A percentile compares a stretch with the other conserved stretches of the same genome.
Evolutionary conservation across 2,888 invertebrate species (phyloP).

Genomic region (Andrena trimmerana): DNA sequence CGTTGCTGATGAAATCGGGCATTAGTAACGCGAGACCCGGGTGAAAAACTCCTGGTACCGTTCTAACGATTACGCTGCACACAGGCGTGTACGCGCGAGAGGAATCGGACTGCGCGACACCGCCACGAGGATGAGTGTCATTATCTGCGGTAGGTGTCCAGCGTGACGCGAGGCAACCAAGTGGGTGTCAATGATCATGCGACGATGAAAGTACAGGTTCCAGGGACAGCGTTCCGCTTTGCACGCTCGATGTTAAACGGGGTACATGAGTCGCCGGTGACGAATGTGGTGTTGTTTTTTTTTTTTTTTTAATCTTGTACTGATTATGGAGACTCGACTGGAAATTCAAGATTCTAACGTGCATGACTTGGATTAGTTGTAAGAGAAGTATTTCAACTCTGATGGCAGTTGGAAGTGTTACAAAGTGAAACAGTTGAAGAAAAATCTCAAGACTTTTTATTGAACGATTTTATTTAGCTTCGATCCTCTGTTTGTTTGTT

Average conservation of each 20-base stretch:
- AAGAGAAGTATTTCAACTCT: background rate
- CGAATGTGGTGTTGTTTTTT: slow-evolving; percentile 17
- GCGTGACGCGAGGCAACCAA: slow-evolving; percentile 33
- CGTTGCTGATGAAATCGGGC: slow-evolving; percentile 26
- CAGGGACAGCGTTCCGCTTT: background rate
- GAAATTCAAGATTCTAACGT: background rate
- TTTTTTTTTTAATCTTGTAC: slow-evolving; percentile 2
- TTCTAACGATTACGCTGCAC: slow-evolving; percentile 53
- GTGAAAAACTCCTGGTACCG: slow-evolving; percentile 54
- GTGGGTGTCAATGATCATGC: slow-evolving; percentile 42
- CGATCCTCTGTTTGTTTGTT: no score
- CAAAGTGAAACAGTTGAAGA: no score
- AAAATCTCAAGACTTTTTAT: no score
- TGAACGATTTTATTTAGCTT: no score
- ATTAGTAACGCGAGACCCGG: slow-evolving; percentile 34
- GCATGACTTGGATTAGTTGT: slow-evolving; percentile 4
- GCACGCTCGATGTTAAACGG: slow-evolving; percentile 24
- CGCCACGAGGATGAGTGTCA: slow-evolving; percentile 46
- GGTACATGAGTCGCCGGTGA: background rate
- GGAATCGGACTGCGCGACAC: slow-evolving; percentile 23
- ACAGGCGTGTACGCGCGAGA: slow-evolving; percentile 16
- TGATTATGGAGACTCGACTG: background rate
- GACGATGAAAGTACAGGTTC: slow-evolving; percentile 37
- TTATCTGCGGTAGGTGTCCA: slow-evolving; percentile 62
- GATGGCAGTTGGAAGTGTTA: background rate